These are phyloP conservation scores for Petrophora chlorosata DNA, from an alignment of 2,888 invertebrate species.

Conservation along the genomic window DNA sequence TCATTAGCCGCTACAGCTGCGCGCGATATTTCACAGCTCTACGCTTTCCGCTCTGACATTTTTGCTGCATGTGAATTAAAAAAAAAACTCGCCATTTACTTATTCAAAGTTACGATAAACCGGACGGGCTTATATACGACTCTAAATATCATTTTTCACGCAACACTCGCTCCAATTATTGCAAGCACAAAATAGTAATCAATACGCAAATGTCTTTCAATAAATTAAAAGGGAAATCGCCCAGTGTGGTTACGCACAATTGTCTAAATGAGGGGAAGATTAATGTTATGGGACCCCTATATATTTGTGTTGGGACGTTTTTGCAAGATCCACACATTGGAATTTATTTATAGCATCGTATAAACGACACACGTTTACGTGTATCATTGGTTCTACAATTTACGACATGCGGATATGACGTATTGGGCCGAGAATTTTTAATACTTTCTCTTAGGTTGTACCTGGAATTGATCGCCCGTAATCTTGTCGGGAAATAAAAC, in stretches of 20 bases:
- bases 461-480: not conserved
- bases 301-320: slow-evolving; percentile 70
- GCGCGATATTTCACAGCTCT: slow-evolving; percentile 67
- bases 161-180: not conserved
- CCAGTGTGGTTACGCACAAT: slow-evolving; percentile 44
- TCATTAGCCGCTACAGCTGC: slow-evolving; percentile 73
- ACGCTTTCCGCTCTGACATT: slow-evolving; percentile 66
- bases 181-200: not conserved
- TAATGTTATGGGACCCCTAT: slow-evolving; percentile 68
- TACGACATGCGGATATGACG: slow-evolving; percentile 50
- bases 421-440: slow-evolving; percentile 46
- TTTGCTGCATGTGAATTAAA: slow-evolving; percentile 63
- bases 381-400: slow-evolving; percentile 61
- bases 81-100: slow-evolving; percentile 41
- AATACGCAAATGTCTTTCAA: slow-evolving; percentile 10
- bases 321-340: slow-evolving; percentile 67
- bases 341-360: slow-evolving; percentile 73
- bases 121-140: not conserved
- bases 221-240: slow-evolving; percentile 37
- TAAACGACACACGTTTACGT: slow-evolving; percentile 63
- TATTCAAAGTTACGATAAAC: slow-evolving; percentile 25
- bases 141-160: not conserved
- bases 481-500: slow-evolving; percentile 1
- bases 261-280: slow-evolving; percentile 65
- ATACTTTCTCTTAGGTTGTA: slow-evolving; percentile 15